Conservation (phyloP, 2,888 invertebrate genomes). For the Gnatocerus cornutus region DNA sequence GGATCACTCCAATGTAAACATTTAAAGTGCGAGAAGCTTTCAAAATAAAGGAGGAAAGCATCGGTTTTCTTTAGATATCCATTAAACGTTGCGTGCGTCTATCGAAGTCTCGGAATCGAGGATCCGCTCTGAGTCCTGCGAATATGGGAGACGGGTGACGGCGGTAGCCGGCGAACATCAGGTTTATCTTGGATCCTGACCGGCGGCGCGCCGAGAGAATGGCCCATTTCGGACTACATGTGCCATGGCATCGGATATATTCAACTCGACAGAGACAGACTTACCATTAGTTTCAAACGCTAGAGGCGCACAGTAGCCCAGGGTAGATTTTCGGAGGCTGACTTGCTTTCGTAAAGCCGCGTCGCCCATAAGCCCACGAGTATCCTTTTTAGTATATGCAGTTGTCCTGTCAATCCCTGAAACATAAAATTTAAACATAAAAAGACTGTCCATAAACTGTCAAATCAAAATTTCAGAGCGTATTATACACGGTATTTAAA, state of each 20-base stretch:
- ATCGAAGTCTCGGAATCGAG: slow-evolving; percentile 47
- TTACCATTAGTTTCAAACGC: slow-evolving; percentile 90
- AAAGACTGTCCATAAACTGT: no score
- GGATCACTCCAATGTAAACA: slow-evolving; percentile 47
- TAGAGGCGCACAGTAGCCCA: slow-evolving; percentile 86
- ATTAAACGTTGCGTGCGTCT: slow-evolving; percentile 58
- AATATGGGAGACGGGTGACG: slow-evolving; percentile 46
- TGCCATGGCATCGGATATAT: slow-evolving; percentile 50
- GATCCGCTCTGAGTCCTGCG: slow-evolving; percentile 33
- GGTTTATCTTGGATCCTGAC: slow-evolving; percentile 61
- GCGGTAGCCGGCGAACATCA: slow-evolving; percentile 55
- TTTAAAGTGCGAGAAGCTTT: slow-evolving; percentile 42
- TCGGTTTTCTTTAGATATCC: slow-evolving; percentile 58
- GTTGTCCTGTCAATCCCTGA: slow-evolving; percentile 82
- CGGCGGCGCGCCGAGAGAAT: slow-evolving; percentile 57
- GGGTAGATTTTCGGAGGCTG: slow-evolving; percentile 81
- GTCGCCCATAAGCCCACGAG: slow-evolving; percentile 81
- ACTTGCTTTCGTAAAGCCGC: slow-evolving; percentile 81
- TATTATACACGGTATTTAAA: no score
- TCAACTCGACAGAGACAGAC: slow-evolving; percentile 52
- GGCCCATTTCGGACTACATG: slow-evolving; percentile 59
- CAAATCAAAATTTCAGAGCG: slow-evolving; percentile 14
- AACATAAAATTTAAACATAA: slow-evolving; percentile 51
- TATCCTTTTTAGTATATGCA: slow-evolving; percentile 88
- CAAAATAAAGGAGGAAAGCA: slow-evolving; percentile 53